Percentiles rank a stretch among this genome's conserved stretches.
Conservation (phyloP, 2,888 invertebrate species). For the Apoda limacodes region DNA sequence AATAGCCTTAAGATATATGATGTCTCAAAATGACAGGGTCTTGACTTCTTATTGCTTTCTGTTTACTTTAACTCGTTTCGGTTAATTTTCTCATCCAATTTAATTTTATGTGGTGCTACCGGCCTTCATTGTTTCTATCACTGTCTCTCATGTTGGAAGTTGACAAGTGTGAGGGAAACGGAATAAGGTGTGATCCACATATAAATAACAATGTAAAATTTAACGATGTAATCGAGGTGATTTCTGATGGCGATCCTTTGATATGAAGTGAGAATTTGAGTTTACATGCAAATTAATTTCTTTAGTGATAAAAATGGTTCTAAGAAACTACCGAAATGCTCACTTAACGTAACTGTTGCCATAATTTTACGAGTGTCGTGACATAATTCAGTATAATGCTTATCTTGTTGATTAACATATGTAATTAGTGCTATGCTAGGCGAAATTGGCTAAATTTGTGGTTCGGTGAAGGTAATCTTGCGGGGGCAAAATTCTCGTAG, state of each 20-base stretch:
- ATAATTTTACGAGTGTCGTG: too few relatives aligned
- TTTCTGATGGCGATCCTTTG: slow-evolving; percentile 15
- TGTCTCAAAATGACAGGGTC: slow-evolving; percentile 32
- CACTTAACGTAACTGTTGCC: too few relatives aligned
- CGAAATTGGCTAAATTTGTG: too few relatives aligned
- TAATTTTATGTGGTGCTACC: slow-evolving; percentile 34
- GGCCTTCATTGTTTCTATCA: slow-evolving; percentile 6
- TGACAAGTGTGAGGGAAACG: slow-evolving; percentile 25
- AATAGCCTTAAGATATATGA: too few relatives aligned
- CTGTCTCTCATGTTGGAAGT: not conserved
- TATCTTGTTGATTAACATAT: too few relatives aligned
- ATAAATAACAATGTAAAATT: slow-evolving; percentile 52
- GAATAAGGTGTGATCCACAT: slow-evolving; percentile 33
- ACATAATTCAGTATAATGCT: too few relatives aligned
- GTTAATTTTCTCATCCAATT: slow-evolving; percentile 47
- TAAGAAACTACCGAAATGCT: too few relatives aligned
- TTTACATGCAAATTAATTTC: too few relatives aligned
- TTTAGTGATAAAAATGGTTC: too few relatives aligned
- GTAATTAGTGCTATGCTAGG: too few relatives aligned
- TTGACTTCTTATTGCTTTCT: slow-evolving; percentile 25
- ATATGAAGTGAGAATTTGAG: slow-evolving; percentile 15
- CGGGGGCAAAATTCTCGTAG: too few relatives aligned
- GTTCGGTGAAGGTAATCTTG: too few relatives aligned
- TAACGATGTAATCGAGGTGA: slow-evolving; percentile 38
- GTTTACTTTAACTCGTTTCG: slow-evolving; percentile 44